Conservation (phyloP, 2,113 vertebrate genomes). For the Sarotherodon lohbergeri region DNA sequence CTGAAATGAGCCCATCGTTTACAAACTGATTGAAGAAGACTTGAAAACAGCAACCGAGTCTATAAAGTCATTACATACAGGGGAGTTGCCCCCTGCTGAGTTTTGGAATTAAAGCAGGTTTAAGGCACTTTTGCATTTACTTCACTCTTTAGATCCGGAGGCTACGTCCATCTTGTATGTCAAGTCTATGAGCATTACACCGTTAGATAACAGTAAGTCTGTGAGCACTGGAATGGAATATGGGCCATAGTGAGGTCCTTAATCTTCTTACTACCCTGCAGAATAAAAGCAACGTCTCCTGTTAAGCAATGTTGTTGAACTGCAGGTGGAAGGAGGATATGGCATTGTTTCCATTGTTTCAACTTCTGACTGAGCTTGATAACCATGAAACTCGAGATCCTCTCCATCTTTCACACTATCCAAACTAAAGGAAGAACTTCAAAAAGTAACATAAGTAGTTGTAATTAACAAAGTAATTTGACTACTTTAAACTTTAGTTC, state of each 20-base stretch:
- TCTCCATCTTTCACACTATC: slow-evolving; percentile 5
- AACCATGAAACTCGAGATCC: neutral
- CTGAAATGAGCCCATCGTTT: neutral
- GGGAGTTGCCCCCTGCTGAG: neutral
- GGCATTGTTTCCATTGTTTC: neutral
- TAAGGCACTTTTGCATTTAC: neutral
- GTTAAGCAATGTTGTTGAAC: neutral
- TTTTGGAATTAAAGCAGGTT: neutral
- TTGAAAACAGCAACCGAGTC: neutral
- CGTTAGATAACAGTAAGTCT: neutral
- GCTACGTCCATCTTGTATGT: neutral
- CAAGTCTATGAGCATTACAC: neutral
- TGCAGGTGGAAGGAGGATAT: neutral
- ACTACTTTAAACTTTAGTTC: neutral
- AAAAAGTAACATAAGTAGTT: slow-evolving; percentile 4
- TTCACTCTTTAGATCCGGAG: neutral
- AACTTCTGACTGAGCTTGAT: neutral
- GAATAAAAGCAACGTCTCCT: neutral
- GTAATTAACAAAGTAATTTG: neutral
- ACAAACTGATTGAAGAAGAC: neutral
- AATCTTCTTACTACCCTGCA: neutral
- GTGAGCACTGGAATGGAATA: neutral
- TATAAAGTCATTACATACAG: neutral
- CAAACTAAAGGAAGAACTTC: neutral
- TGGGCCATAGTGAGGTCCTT: neutral